phyloP scores from a whole-genome alignment of 2,797 vertebrate species.

The Cuculus canorus region DNA sequence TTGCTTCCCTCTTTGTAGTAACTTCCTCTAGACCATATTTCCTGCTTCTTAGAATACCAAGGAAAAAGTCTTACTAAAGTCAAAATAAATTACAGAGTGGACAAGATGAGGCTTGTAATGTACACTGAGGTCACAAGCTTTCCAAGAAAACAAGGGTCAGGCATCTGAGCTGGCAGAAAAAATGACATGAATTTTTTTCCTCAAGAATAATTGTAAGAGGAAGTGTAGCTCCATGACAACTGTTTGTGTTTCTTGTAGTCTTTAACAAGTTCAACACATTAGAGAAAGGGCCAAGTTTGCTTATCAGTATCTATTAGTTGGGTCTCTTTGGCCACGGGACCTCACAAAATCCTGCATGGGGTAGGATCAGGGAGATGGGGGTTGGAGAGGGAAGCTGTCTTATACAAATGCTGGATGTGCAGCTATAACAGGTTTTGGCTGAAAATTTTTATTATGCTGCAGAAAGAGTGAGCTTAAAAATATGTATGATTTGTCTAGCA shows the following conservation, averaged over 20 bases:
- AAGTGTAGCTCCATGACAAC: slow-evolving; percentile 52
- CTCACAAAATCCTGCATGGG: neutral
- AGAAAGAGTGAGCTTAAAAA: neutral
- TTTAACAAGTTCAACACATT: neutral
- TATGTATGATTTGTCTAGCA: neutral
- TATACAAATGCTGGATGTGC: neutral
- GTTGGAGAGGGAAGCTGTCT: neutral
- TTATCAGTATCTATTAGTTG: neutral
- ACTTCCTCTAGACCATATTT: slow-evolving; percentile 51
- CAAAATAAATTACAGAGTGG: slow-evolving; percentile 52
- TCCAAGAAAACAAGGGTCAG: slow-evolving; percentile 32
- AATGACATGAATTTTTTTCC: neutral
- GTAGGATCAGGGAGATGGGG: fast-evolving
- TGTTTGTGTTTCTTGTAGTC: neutral
- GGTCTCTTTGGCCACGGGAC: neutral
- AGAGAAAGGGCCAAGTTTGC: neutral
- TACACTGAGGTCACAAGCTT: slow-evolving; percentile 29
- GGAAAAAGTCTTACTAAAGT: slow-evolving; percentile 52
- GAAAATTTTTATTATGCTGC: neutral
- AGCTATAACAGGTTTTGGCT: neutral
- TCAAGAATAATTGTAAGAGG: slow-evolving; percentile 10
- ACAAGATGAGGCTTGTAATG: slow-evolving; percentile 39
- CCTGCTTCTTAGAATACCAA: slow-evolving; percentile 46
- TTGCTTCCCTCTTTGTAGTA: slow-evolving; percentile 46
- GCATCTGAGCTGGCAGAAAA: slow-evolving; percentile 19